These are phyloP conservation scores for Synanthedon myopaeformis DNA, from an alignment of 2,888 invertebrate species.

Conservation along the genomic window DNA sequence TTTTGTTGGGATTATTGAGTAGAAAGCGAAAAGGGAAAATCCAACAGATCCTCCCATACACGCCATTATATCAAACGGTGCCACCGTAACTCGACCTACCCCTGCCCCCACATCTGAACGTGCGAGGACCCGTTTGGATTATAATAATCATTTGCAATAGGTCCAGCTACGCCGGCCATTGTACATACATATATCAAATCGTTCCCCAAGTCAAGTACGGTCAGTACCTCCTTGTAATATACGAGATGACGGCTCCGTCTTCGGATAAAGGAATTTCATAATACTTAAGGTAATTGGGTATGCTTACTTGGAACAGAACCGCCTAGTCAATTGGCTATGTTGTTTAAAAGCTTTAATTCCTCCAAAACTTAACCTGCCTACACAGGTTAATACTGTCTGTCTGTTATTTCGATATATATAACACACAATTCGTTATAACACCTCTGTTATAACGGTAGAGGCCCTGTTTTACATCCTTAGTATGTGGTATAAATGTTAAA, in stretches of 20 bases:
- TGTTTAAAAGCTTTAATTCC: no score
- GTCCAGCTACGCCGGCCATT: constrained; percentile 1
- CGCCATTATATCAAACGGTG: neutral
- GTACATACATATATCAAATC: constrained; percentile 11
- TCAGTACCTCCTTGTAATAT: constrained; percentile 10
- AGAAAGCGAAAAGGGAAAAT: constrained; percentile 33
- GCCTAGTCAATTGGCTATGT: no score
- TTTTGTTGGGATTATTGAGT: constrained; percentile 42
- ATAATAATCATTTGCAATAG: neutral
- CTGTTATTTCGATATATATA: no score
- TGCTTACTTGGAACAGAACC: neutral
- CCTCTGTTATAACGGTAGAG: no score
- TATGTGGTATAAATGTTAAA: no score
- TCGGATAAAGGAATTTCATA: constrained; percentile 1
- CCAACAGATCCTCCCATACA: constrained; percentile 16
- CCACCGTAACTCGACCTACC: neutral
- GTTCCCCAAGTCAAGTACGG: constrained; percentile 20
- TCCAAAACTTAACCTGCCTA: no score
- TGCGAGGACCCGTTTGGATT: neutral
- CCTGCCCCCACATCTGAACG: neutral
- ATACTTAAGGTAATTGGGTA: neutral
- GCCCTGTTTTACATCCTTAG: no score
- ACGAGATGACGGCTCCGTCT: neutral
- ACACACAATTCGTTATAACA: no score
- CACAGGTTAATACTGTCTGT: no score